A percentile compares a stretch with the other conserved stretches of the same genome.
phyloP scores from a whole-genome alignment of 2,888 invertebrate species.

The Temnothorax unifasciatus region DNA sequence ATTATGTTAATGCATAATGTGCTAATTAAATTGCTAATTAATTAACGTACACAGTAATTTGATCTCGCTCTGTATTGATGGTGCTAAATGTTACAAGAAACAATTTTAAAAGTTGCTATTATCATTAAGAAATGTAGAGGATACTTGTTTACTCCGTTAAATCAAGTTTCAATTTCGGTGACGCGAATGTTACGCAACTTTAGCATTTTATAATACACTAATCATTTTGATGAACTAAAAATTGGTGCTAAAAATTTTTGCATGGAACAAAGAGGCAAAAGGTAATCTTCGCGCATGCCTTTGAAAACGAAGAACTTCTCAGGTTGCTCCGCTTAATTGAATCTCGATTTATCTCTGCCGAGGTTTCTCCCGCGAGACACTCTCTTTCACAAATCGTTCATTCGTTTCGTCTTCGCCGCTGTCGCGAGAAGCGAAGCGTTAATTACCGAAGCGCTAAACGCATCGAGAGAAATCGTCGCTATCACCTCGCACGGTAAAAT shows the following conservation, averaged over 20 bases:
- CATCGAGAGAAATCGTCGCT: conserved; percentile 69
- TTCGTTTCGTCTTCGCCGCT: conserved; percentile 2
- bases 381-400: conserved; percentile 29
- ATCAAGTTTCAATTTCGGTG: not conserved
- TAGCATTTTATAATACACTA: not conserved
- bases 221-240: not conserved
- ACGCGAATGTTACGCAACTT: not conserved
- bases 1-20: not conserved
- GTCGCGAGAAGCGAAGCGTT: conserved; percentile 54
- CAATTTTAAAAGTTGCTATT: not conserved
- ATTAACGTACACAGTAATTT: not conserved
- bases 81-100: not conserved
- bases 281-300: not conserved
- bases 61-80: not conserved
- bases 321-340: conserved; percentile 52
- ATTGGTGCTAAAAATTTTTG: not conserved
- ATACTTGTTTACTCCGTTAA: not conserved
- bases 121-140: not conserved
- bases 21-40: conserved; percentile 11
- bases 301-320: not conserved
- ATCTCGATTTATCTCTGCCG: conserved; percentile 45
- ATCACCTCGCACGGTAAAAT: conserved; percentile 46
- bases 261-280: not conserved
- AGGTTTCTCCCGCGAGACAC: conserved; percentile 40
- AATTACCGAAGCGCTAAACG: conserved; percentile 64